These are phyloP conservation scores for Cotesia congregata DNA, from an alignment of 2,888 invertebrate genomes.

Conservation along the genomic window DNA sequence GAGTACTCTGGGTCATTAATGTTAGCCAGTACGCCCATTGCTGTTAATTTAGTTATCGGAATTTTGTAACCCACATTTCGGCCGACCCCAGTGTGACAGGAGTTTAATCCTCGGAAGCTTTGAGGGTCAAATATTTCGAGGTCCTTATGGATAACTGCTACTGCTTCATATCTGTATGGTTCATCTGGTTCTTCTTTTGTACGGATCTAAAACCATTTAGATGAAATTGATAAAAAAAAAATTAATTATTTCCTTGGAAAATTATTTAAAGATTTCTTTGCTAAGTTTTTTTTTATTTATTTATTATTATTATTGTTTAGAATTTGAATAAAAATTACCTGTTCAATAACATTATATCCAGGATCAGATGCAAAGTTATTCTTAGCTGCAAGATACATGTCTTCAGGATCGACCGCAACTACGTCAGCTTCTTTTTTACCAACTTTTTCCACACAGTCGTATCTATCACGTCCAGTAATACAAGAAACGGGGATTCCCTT, in stretches of 20 bases:
- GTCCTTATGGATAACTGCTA: conserved; percentile 84
- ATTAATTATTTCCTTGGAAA: background rate
- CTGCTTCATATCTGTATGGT: conserved; percentile 80
- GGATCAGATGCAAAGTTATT: conserved; percentile 54
- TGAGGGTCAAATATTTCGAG: conserved; percentile 78
- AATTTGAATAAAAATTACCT: conserved; percentile 51
- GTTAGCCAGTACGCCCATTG: conserved; percentile 77
- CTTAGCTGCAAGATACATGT: conserved; percentile 87
- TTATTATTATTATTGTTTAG: background rate
- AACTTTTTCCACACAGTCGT: conserved; percentile 83
- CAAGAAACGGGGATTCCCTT: conserved; percentile 76
- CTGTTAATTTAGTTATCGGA: conserved; percentile 83
- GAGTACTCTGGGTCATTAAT: conserved; percentile 80
- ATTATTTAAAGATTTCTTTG: too few relatives aligned
- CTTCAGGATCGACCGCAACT: conserved; percentile 87
- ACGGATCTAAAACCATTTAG: conserved; percentile 72
- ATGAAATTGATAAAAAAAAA: background rate
- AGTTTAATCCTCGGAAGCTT: conserved; percentile 82
- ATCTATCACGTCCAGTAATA: conserved; percentile 82
- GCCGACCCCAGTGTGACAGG: conserved; percentile 90
- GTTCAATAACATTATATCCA: conserved; percentile 61
- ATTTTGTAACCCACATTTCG: conserved; percentile 92
- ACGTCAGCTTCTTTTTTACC: conserved; percentile 85
- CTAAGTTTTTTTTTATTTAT: background rate
- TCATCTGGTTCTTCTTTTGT: conserved; percentile 84